Evolutionary conservation across 2,113 vertebrate species (phyloP).

Genomic region (Pseudolaguvia tuberculata): DNA sequence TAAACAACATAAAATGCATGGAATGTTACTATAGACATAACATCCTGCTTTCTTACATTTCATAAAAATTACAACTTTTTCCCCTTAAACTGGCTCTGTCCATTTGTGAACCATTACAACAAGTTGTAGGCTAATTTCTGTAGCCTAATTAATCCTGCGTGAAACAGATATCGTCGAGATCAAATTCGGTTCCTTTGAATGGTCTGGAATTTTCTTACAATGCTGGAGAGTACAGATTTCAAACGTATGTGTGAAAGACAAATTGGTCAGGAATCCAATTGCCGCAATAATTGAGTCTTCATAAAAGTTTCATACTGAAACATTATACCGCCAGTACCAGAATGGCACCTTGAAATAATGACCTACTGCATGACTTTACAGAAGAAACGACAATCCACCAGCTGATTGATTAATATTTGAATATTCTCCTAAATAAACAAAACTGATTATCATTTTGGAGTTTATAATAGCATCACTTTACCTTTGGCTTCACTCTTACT

Average conservation of each 20-base stretch:
- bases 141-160: not conserved
- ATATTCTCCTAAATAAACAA: constrained; percentile 22
- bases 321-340: constrained; percentile 28
- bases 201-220: not conserved
- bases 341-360: constrained; percentile 21
- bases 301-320: constrained; percentile 50
- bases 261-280: constrained; percentile 15
- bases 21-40: not conserved
- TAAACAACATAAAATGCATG: too few species aligned
- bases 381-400: constrained; percentile 13
- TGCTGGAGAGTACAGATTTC: constrained; percentile 3
- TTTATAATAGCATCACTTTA: constrained; percentile 19
- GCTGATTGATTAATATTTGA: constrained; percentile 46
- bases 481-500: constrained; percentile 53
- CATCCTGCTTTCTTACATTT: not conserved
- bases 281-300: constrained; percentile 36
- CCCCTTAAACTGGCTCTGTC: too few species aligned
- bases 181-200: not conserved
- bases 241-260: not conserved
- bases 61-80: not conserved
- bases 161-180: not conserved
- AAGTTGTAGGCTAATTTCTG: not conserved
- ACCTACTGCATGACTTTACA: not conserved
- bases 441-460: not conserved
- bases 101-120: not conserved